Base-by-base conservation (phyloP, 2,113 vertebrate genomes). In the Phalacrocorax brasilianus region DNA sequence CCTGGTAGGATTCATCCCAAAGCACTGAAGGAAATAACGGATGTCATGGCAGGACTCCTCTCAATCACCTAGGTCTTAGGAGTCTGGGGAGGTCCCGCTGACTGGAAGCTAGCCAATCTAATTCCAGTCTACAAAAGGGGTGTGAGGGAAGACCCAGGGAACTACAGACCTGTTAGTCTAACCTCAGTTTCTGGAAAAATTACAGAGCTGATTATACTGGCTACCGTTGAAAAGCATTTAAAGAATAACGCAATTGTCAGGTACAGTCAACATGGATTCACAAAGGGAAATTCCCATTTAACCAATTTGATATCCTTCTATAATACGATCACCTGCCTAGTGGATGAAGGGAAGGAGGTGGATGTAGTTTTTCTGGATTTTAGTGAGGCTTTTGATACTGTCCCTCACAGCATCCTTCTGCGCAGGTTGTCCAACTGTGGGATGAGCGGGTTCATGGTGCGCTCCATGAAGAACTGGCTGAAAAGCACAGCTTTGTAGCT, bases 1-100 rank as follows among this genome's bases (percentile, higher is more conserved):
- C 14, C 8, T 70, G n/a, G 45, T 45, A 24, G 14, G 2, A 22
- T 45, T 45, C 26, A 35, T 13, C 8, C 27, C 18, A 17, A 5
- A 71, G 19, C 35, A 32, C 35, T 33, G 11, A 53, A 62, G 13
- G 18, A 35, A 3, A 8, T 3, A 61, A 17, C 0, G 6, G 28
- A 4, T 44, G 8, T 50, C 50, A 70, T 9, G 17, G 9, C 32
- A 74, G 44, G 49, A 65, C 7, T 2, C 2, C 3, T 44, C 47
- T 45, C 0, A 0, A 45, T 14, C 21, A 42, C 23, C 17, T 26
- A 62, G 8, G 12, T 50, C 35, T 42, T 72, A 38, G 9, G 26
- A 80, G 19, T 15, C 4, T 73, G 10, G 9, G 28, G 20, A 80
- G 8, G 8, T 49, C 40, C 8, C 20, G 16, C 17, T 55, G 21